A percentile compares a stretch with the other conserved stretches of the same genome.
These are phyloP conservation scores for Nemopilema nomurai DNA, from an alignment of 30 jellyfish, hydroid and myxozoan species.

Conservation along the genomic window DNA sequence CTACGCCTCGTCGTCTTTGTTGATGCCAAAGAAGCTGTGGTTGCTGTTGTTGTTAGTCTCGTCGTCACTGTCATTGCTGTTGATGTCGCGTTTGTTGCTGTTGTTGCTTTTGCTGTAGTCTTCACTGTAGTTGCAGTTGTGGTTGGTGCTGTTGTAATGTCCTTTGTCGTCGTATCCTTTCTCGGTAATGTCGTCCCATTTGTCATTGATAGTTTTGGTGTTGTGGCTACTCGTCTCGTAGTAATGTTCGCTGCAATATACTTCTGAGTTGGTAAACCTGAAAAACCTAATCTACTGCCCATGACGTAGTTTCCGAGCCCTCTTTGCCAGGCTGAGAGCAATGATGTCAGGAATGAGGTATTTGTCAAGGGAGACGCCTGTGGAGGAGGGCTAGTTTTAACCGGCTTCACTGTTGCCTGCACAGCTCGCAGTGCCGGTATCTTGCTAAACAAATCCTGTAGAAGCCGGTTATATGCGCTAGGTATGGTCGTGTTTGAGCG, in stretches of 20 bases:
- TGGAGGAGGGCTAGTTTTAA: neutral
- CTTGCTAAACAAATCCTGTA: constrained; percentile 45
- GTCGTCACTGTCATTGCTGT: constrained; percentile 15
- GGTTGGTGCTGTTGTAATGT: constrained; percentile 5
- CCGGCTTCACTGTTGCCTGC: constrained; percentile 4
- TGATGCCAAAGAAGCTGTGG: neutral
- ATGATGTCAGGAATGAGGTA: neutral
- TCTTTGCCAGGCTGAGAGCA: neutral
- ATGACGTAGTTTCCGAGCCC: neutral
- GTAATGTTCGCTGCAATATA: neutral
- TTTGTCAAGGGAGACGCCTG: neutral
- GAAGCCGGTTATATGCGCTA: constrained; percentile 36
- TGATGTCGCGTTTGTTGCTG: neutral
- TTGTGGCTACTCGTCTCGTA: neutral
- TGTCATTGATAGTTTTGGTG: neutral
- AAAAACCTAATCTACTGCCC: neutral
- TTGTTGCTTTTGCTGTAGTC: constrained; percentile 1
- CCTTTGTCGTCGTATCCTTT: constrained; percentile 8
- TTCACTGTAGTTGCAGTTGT: neutral
- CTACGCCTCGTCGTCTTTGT: neutral
- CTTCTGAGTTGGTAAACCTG: neutral
- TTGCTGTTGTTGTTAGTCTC: neutral
- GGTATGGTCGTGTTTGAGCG: neutral
- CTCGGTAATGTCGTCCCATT: neutral
- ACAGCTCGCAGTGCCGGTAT: constrained; percentile 9